Conservation (phyloP, 2,113 vertebrate species). For the Amblyornis subalaris region DNA sequence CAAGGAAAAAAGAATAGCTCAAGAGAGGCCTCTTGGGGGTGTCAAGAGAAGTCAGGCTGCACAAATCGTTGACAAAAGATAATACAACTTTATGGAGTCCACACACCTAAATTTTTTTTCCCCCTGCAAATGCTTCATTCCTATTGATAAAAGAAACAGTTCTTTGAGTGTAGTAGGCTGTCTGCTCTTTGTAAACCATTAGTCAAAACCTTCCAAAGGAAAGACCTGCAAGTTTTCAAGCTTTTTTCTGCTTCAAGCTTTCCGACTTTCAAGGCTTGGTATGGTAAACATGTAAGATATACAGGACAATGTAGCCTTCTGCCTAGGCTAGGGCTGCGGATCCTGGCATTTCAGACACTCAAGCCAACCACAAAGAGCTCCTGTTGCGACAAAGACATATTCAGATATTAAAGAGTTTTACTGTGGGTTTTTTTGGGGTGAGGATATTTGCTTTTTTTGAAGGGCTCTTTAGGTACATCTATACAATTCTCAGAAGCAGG, state of each 20-base stretch:
- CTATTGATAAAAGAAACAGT: constrained; percentile 12
- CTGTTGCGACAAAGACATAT: not conserved
- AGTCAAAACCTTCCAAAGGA: constrained; percentile 7
- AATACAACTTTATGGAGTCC: not conserved
- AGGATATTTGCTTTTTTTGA: not conserved
- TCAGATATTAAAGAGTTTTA: not conserved
- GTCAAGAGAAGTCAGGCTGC: not conserved
- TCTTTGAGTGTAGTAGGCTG: not conserved
- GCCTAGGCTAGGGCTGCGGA: not conserved
- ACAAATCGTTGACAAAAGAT: not conserved
- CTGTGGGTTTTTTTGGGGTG: not conserved
- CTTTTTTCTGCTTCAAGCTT: not conserved
- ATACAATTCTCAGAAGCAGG: not conserved
- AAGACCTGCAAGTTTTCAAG: constrained; percentile 46
- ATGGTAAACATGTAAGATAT: not conserved
- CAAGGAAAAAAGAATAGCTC: not conserved
- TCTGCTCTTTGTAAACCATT: constrained; percentile 30
- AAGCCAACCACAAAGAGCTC: not conserved
- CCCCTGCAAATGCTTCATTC: not conserved
- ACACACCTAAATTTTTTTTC: not conserved
- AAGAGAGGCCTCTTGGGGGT: constrained; percentile 9
- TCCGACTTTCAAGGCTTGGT: not conserved
- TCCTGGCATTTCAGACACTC: not conserved
- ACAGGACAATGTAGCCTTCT: not conserved
- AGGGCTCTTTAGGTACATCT: not conserved